Evolutionary conservation across 2,888 invertebrate genomes (phyloP).

Genomic region (Endomychus coccineus): DNA sequence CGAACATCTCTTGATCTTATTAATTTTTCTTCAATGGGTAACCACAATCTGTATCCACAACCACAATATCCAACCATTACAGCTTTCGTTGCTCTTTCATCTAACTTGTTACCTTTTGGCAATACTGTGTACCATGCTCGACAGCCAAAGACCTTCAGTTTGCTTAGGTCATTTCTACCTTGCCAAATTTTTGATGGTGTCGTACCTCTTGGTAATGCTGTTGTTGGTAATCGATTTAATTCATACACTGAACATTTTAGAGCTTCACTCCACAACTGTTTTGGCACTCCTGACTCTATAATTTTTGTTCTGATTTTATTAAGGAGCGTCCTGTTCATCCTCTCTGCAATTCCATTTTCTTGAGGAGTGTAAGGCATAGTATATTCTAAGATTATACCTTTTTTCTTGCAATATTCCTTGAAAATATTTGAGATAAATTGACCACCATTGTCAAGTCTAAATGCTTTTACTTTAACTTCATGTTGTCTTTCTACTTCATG

Average conservation of each 20-base stretch:
- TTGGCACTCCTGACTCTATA: constrained; percentile 19
- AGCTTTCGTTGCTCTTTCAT: constrained; percentile 10
- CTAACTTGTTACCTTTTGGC: constrained; percentile 12
- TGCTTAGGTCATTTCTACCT: constrained; percentile 6
- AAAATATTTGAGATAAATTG: constrained; percentile 5
- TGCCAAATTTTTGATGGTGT: not conserved
- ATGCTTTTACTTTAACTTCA: not conserved
- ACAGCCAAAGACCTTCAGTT: constrained; percentile 14
- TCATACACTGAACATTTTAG: constrained; percentile 18
- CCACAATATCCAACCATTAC: constrained; percentile 18
- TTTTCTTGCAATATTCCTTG: constrained; percentile 10
- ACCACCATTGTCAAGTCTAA: constrained; percentile 7
- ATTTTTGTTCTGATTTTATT: constrained; percentile 21
- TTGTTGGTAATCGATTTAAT: constrained; percentile 6
- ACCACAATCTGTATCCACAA: constrained; percentile 16
- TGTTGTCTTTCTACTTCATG: constrained; percentile 1
- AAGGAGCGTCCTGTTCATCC: constrained; percentile 12
- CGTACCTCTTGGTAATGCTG: not conserved
- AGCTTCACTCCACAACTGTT: constrained; percentile 23
- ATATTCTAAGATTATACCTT: constrained; percentile 18
- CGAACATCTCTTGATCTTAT: constrained; percentile 17
- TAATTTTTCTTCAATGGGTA: constrained; percentile 13
- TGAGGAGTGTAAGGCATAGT: constrained; percentile 22
- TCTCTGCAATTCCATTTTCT: constrained; percentile 21
- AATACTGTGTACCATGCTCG: constrained; percentile 7